Percentiles rank a stretch among this genome's conserved stretches.
phyloP scores from a whole-genome alignment of 2,113 vertebrate genomes.

The Mixornis gularis region DNA sequence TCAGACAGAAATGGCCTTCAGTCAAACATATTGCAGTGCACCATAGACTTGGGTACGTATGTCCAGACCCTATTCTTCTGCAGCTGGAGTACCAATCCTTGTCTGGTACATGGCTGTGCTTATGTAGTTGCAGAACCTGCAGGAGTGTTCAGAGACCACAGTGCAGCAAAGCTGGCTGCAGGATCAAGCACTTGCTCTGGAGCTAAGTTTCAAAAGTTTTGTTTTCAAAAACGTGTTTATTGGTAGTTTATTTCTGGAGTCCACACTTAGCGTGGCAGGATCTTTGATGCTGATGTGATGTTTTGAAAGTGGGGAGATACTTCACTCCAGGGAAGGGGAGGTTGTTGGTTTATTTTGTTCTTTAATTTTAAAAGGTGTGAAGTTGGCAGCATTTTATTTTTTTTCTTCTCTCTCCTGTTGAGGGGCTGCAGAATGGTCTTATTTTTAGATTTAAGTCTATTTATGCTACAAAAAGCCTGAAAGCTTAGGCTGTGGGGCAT shows the following conservation, averaged over 20 bases:
- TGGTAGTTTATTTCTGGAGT: background rate
- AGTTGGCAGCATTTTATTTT: background rate
- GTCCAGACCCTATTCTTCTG: background rate
- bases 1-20: conserved; percentile 81
- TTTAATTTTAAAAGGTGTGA: background rate
- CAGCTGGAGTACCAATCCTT: background rate
- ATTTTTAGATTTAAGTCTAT: background rate
- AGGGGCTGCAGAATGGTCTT: background rate
- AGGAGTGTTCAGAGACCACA: background rate
- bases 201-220: background rate
- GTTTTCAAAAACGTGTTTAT: background rate
- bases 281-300: background rate
- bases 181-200: background rate
- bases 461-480: background rate
- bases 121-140: rapidly evolving
- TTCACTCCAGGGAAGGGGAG: background rate
- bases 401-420: background rate
- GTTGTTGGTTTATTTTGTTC: background rate
- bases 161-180: background rate
- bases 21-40: conserved; percentile 82
- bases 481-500: background rate
- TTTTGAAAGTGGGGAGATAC: background rate
- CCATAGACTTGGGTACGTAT: conserved; percentile 87
- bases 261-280: background rate
- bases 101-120: background rate